Conservation (phyloP, 92 coral and sea anemone species). For the Porites rus region DNA sequence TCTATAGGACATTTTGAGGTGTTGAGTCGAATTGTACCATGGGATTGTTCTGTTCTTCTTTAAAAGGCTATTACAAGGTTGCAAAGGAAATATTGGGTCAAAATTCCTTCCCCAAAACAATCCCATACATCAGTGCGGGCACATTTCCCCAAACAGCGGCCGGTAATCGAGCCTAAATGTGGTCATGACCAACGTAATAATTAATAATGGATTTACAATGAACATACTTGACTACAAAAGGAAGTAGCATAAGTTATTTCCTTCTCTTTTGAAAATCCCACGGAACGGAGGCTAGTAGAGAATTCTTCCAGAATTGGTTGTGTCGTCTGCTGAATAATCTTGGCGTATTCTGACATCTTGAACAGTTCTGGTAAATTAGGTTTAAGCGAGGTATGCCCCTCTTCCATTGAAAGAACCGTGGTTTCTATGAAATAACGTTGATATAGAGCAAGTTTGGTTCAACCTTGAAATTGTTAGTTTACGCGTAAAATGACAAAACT, state of each 20-base stretch:
- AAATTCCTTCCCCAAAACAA: too few species aligned
- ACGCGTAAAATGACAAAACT: neutral
- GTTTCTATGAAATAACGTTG: conserved; percentile 30
- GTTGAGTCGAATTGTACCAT: too few species aligned
- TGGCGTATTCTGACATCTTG: conserved; percentile 50
- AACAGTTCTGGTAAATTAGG: conserved; percentile 52
- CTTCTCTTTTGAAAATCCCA: conserved; percentile 36
- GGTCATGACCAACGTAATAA: neutral
- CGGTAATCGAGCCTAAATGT: too few species aligned
- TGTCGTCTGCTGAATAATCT: conserved; percentile 32
- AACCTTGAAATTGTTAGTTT: too few species aligned
- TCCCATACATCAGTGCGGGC: too few species aligned
- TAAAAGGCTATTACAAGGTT: too few species aligned
- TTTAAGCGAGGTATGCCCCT: neutral
- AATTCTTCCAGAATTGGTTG: conserved; percentile 69
- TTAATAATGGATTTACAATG: neutral
- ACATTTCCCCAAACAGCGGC: too few species aligned
- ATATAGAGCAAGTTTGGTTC: too few species aligned
- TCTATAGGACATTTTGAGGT: too few species aligned
- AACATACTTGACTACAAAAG: conserved; percentile 79
- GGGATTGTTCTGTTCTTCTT: too few species aligned
- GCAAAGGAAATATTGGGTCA: too few species aligned
- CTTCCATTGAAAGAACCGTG: conserved; percentile 29
- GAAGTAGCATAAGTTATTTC: conserved; percentile 74
- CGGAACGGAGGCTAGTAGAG: conserved; percentile 18